Percentiles rank a stretch among this genome's conserved stretches.
Conservation (phyloP, 2,113 vertebrate genomes). For the Petromus typicus region DNA sequence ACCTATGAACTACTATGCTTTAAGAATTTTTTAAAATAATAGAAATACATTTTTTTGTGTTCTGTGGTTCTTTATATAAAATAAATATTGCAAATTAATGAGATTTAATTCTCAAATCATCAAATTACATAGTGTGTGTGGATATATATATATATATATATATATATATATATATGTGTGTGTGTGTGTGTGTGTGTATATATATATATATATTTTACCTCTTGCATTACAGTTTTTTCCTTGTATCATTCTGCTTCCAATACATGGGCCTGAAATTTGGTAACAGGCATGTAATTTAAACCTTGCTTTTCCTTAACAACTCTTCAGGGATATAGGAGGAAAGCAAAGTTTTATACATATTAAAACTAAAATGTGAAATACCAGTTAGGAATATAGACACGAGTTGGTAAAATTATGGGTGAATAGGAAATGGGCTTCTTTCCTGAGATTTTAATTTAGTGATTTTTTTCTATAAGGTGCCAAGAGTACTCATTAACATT, state of each 20-base stretch:
- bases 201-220: background rate
- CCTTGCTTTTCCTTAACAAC: constrained; percentile 55
- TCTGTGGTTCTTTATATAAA: constrained; percentile 16
- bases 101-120: background rate
- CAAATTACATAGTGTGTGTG: background rate
- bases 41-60: background rate
- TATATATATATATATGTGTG: background rate
- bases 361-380: constrained; percentile 73
- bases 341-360: constrained; percentile 74
- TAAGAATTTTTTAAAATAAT: background rate
- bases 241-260: background rate
- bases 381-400: constrained; percentile 17
- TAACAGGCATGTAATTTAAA: constrained; percentile 64
- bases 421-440: constrained; percentile 63
- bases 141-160: background rate
- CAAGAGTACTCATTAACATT: constrained; percentile 75
- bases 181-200: too few relatives aligned
- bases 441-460: constrained; percentile 72
- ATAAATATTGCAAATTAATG: background rate
- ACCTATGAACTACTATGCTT: background rate
- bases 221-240: background rate
- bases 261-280: background rate
- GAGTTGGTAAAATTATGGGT: constrained; percentile 54
- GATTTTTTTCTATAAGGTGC: constrained; percentile 61
- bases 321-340: constrained; percentile 64